Evolutionary conservation across 2,113 vertebrate species (phyloP).

Genomic region (Macrotus californicus): DNA sequence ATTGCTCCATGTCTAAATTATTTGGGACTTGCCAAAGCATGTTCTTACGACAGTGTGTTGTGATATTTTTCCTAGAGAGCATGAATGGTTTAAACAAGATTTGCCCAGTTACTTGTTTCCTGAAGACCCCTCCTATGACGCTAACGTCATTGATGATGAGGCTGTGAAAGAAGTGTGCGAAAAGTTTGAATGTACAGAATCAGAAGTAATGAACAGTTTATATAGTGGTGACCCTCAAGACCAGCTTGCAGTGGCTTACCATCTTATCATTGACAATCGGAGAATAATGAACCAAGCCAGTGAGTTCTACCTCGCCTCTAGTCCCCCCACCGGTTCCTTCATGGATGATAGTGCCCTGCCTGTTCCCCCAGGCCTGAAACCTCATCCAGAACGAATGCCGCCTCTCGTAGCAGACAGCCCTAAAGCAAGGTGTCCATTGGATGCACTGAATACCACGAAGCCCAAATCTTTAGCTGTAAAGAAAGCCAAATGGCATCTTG

Average conservation of each 20-base stretch:
- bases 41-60: conserved; percentile 45
- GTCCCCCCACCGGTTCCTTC: conserved; percentile 94
- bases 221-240: conserved; percentile 98
- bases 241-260: conserved; percentile 96
- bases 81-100: conserved; percentile 99
- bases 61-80: conserved; percentile 84
- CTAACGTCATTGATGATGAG: conserved; percentile 93
- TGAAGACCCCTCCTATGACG: conserved; percentile 94
- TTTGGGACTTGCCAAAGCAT: conserved; percentile 12
- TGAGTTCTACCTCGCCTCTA: conserved; percentile 98
- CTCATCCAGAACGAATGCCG: conserved; percentile 96
- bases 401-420: conserved; percentile 95
- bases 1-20: not conserved
- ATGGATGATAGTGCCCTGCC: conserved; percentile 92
- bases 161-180: conserved; percentile 96
- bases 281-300: conserved; percentile 99
- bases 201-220: conserved; percentile 93
- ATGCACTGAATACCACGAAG: conserved; percentile 97
- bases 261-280: conserved; percentile 97
- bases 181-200: conserved; percentile 95
- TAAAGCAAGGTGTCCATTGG: conserved; percentile 92
- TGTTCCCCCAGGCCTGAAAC: conserved; percentile 92
- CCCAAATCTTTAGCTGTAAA: conserved; percentile 95
- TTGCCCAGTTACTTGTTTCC: conserved; percentile 96
- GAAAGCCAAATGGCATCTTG: conserved; percentile 99